Evolutionary conservation across 2,797 vertebrate genomes (phyloP).

Genomic region (Anabacerthia variegaticeps): DNA sequence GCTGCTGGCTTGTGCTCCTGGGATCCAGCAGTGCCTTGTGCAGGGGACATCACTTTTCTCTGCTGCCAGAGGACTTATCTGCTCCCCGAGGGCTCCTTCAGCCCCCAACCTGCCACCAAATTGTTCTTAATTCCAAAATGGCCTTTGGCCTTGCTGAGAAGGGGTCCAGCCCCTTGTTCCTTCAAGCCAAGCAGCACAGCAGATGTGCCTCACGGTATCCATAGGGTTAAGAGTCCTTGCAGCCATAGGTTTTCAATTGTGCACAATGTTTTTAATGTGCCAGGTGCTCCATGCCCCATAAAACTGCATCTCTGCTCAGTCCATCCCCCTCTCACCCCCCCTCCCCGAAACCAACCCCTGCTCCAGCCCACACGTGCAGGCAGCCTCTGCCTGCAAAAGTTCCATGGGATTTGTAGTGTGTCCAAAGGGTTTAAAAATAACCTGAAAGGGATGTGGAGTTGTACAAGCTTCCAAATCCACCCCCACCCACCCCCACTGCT

Average conservation of each 20-base stretch:
- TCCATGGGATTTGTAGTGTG: not conserved
- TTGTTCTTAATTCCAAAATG: not conserved
- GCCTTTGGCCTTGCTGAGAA: not conserved
- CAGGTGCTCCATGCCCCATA: not conserved
- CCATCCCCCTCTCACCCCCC: not conserved
- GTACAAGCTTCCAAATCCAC: not conserved
- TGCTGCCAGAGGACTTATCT: not conserved
- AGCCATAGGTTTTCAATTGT: not conserved
- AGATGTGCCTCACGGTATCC: not conserved
- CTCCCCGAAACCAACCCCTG: not conserved
- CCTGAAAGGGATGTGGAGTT: not conserved
- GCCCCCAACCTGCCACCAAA: not conserved
- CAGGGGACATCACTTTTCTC: not conserved
- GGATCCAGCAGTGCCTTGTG: not conserved
- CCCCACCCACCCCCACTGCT: accelerated
- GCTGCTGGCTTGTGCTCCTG: not conserved
- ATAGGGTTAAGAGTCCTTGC: not conserved
- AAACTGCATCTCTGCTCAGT: not conserved
- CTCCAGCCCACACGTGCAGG: not conserved
- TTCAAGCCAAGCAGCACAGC: not conserved
- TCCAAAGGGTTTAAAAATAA: conserved; percentile 5
- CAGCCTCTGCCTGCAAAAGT: not conserved
- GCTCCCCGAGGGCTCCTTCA: not conserved
- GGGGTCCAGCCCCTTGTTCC: not conserved
- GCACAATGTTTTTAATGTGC: not conserved